A percentile compares a stretch with the other conserved stretches of the same genome.
Conservation (phyloP, 2,888 invertebrate genomes). For the Physocephala rufipes region DNA sequence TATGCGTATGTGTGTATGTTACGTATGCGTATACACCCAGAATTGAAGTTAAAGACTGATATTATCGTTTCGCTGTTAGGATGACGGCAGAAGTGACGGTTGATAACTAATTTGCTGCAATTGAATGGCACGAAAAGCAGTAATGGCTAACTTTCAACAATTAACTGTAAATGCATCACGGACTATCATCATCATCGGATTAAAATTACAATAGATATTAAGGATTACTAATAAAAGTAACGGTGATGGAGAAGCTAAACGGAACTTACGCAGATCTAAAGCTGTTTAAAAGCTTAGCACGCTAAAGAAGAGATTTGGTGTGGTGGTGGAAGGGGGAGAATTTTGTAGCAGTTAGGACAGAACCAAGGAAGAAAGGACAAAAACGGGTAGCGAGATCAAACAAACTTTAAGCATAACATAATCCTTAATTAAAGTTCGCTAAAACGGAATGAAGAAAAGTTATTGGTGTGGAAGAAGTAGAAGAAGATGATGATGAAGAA, state of each 20-base stretch:
- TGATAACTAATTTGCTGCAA: background rate
- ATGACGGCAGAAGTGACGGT: background rate
- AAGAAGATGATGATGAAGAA: background rate
- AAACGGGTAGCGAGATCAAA: background rate
- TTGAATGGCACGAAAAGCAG: background rate
- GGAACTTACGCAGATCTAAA: background rate
- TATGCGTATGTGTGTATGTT: background rate
- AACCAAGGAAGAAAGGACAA: background rate
- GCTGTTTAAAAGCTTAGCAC: background rate
- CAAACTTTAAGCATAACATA: slow-evolving; percentile 1
- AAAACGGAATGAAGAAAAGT: background rate
- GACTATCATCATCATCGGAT: background rate
- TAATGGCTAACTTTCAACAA: slow-evolving; percentile 8
- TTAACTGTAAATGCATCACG: slow-evolving; percentile 12
- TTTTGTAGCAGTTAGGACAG: too few species aligned
- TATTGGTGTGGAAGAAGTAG: background rate
- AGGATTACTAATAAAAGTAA: background rate
- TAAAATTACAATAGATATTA: background rate
- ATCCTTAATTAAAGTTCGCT: slow-evolving; percentile 16
- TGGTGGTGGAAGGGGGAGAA: background rate
- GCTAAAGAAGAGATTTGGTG: background rate
- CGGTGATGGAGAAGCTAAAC: background rate
- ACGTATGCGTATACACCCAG: too few species aligned
- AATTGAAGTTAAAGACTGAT: slow-evolving; percentile 6
- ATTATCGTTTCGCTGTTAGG: background rate